Evolutionary conservation across 2,797 vertebrate genomes (phyloP).

Genomic region (Notamacropus eugenii): DNA sequence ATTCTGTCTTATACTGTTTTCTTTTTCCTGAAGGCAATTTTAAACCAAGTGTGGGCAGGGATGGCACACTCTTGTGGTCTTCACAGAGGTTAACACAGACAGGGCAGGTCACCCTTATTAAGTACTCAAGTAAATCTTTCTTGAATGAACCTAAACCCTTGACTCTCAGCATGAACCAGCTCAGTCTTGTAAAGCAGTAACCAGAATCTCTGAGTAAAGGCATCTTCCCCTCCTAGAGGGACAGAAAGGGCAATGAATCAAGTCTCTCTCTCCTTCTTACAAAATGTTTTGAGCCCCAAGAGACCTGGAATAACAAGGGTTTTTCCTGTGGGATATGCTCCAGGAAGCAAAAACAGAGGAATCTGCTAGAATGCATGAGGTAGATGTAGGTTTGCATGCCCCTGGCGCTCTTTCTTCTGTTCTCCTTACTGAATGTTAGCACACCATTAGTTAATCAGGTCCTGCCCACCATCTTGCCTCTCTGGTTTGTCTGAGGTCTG

Average conservation of each 20-base stretch:
- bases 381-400: not conserved
- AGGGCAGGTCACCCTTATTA: not conserved
- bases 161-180: accelerated
- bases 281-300: too few species aligned
- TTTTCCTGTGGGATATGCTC: too few species aligned
- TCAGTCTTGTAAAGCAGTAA: not conserved
- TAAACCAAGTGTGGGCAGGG: accelerated
- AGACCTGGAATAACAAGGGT: too few species aligned
- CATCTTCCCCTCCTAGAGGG: not conserved
- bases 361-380: not conserved
- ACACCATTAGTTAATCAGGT: not conserved
- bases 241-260: too few species aligned
- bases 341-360: not conserved
- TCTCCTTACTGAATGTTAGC: not conserved
- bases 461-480: not conserved
- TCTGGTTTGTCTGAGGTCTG: not conserved
- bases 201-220: not conserved
- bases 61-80: not conserved
- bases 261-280: too few species aligned
- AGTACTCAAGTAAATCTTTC: not conserved
- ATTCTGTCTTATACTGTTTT: too few species aligned
- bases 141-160: not conserved
- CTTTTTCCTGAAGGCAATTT: too few species aligned
- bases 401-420: not conserved
- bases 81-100: not conserved